phyloP scores from a whole-genome alignment of 2,888 invertebrate species.

The Nezara viridula region DNA sequence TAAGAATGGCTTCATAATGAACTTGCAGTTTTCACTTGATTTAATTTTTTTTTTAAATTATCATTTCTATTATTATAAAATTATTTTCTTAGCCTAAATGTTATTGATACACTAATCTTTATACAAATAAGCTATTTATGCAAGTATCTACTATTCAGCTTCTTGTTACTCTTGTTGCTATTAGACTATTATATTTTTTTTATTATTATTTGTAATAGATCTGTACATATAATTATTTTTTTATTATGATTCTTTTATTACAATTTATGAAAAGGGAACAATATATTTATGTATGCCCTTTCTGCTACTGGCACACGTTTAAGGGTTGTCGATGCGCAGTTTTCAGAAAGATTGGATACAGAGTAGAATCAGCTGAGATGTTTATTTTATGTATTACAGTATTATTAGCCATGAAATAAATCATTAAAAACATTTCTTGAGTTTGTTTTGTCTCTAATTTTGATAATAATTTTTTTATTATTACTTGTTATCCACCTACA shows the following conservation, averaged over 20 bases:
- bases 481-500: no score
- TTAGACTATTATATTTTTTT: slow-evolving; percentile 31
- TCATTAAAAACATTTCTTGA: slow-evolving; percentile 35
- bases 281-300: slow-evolving; percentile 47
- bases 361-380: slow-evolving; percentile 56
- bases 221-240: slow-evolving; percentile 53
- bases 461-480: no score
- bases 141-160: background rate
- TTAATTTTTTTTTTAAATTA: background rate
- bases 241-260: slow-evolving; percentile 47
- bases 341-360: slow-evolving; percentile 53
- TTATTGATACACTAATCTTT: slow-evolving; percentile 11
- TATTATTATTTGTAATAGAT: slow-evolving; percentile 48
- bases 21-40: background rate
- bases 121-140: background rate
- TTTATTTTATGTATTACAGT: slow-evolving; percentile 60
- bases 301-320: slow-evolving; percentile 47
- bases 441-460: background rate
- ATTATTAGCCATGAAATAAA: slow-evolving; percentile 58
- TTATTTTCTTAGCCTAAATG: background rate
- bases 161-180: slow-evolving; percentile 15
- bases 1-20: background rate
- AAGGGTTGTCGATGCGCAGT: slow-evolving; percentile 4
- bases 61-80: background rate
- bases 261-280: slow-evolving; percentile 58